phyloP scores from a whole-genome alignment of 2,797 vertebrate species.

The Bufotes viridis region DNA sequence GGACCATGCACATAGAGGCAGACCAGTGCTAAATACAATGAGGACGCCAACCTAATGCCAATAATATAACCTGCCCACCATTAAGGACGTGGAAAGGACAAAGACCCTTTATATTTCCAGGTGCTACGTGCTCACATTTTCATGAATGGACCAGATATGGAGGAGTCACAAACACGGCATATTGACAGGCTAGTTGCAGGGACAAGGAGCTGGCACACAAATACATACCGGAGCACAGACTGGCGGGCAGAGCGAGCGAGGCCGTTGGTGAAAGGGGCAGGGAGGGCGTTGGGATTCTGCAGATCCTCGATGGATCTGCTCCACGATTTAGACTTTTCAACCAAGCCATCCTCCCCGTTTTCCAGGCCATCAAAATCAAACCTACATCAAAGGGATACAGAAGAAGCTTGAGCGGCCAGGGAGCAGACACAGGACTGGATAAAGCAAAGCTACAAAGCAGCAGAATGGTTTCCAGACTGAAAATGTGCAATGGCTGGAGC shows the following conservation, averaged over 20 bases:
- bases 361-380: constrained; percentile 97
- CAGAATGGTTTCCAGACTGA: constrained; percentile 38
- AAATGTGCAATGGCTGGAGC: constrained; percentile 32
- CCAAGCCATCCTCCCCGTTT: constrained; percentile 87
- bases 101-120: constrained; percentile 15
- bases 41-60: background rate
- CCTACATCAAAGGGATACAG: constrained; percentile 80
- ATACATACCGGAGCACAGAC: constrained; percentile 94
- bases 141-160: constrained; percentile 12
- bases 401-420: constrained; percentile 57
- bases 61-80: background rate
- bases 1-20: background rate
- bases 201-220: constrained; percentile 61
- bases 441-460: constrained; percentile 57
- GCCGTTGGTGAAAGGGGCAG: constrained; percentile 88
- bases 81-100: background rate
- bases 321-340: constrained; percentile 94
- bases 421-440: constrained; percentile 30
- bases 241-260: constrained; percentile 94
- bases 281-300: constrained; percentile 85
- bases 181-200: constrained; percentile 36
- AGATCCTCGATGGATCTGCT: constrained; percentile 99
- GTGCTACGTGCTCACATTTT: constrained; percentile 18
- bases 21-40: background rate
- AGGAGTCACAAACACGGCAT: constrained; percentile 31